Evolutionary conservation across 2,888 invertebrate genomes (phyloP), one percentile per base, ranked within the genome.

Genomic region (Pseudococcus longispinus): DNA sequence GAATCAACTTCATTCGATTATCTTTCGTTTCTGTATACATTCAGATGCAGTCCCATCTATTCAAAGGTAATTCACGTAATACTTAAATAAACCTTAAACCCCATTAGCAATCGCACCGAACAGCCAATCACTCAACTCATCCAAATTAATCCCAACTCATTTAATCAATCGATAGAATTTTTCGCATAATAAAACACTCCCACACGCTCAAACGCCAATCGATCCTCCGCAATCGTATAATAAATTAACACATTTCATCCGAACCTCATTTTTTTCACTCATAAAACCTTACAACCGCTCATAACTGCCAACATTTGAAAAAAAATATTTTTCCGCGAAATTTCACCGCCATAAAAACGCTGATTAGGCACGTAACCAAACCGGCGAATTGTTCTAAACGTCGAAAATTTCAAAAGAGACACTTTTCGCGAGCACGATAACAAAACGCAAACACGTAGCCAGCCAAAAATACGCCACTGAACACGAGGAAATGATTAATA

Each of bases 361-460:
- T 70, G 70, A 70, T 70, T 70, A 70, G 70, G 70, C 70, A 70
- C 70, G 70, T 70, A 70, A 70, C 70, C 70, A 70, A 70, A 18
- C 26, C 70, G 70, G 26, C 70, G 70, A 18, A 70, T 70, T 70
- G 29, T 29, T 29, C 29, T 18, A 29, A 70, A 70, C 6, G 70
- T 70, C 70, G 70, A 70, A 70, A 70, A 70, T 70, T 70, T 70
- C 29, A 70, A 70, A 70, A 70, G 70, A 70, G 29, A 29, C 70
- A 70, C 70, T 70, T 70, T 70, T 70, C 70, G 32, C 70, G 4
- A 70, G 70, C 70, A 60, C 60, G 60, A 60, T 60, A 70, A 70
- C 70, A 70, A 70, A 70, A 70, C 70, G 70, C 29, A 70, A 70
- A 70, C 70, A 70, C 70, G 70, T 70, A 29, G 8, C 29, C 15